A percentile compares a stretch with the other conserved stretches of the same genome.
These are phyloP conservation scores for Eidolon helvum DNA, from an alignment of 2,113 vertebrate genomes.

Conservation along the genomic window DNA sequence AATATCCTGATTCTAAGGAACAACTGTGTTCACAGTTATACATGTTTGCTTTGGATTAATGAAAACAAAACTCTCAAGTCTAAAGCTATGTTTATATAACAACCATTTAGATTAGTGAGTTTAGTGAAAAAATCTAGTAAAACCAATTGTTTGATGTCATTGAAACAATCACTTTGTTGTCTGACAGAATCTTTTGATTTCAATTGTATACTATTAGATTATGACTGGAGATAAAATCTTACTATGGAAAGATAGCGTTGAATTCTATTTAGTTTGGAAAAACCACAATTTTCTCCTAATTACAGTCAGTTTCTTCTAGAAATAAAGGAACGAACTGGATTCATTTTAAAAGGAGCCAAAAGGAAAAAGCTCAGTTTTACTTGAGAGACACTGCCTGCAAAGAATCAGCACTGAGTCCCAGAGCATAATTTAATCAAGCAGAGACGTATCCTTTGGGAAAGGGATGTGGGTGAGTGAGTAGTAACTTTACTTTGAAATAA, in stretches of 20 bases:
- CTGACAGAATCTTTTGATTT: slow-evolving; percentile 36
- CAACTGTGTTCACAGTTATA: background rate
- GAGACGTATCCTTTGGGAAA: background rate
- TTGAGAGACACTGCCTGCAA: background rate
- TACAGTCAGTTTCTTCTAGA: slow-evolving; percentile 53
- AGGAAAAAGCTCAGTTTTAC: slow-evolving; percentile 6
- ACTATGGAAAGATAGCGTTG: slow-evolving; percentile 30
- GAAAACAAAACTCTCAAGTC: background rate
- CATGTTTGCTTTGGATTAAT: background rate
- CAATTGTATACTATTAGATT: background rate
- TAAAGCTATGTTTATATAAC: background rate
- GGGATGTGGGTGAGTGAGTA: background rate
- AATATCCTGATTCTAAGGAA: background rate
- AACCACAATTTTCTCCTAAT: slow-evolving; percentile 14
- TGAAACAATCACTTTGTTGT: background rate
- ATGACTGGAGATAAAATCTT: slow-evolving; percentile 30
- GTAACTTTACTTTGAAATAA: slow-evolving; percentile 38
- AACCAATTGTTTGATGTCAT: background rate
- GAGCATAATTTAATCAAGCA: slow-evolving; percentile 25
- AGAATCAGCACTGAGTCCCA: background rate
- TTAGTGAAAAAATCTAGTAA: background rate
- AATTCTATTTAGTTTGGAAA: slow-evolving; percentile 38
- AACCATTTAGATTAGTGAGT: background rate
- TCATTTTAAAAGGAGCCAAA: slow-evolving; percentile 39
- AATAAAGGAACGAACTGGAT: slow-evolving; percentile 18